These are phyloP conservation scores for Meda fulgida DNA, from an alignment of 2,797 vertebrate species.

Conservation along the genomic window DNA sequence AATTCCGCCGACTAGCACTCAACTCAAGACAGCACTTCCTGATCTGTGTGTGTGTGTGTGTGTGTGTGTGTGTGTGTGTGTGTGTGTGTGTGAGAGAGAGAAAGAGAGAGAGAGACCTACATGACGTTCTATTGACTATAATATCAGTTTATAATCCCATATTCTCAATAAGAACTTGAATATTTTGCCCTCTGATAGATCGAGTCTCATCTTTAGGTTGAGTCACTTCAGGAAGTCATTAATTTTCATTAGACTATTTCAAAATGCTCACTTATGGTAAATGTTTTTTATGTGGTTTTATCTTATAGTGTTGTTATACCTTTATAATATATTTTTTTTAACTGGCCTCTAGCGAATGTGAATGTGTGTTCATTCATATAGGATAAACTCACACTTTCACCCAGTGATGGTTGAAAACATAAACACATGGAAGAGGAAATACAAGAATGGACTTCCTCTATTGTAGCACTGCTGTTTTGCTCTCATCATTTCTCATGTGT, in stretches of 20 bases:
- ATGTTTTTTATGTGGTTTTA: neutral
- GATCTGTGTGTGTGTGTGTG: conserved; percentile 58
- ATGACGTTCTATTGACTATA: conserved; percentile 54
- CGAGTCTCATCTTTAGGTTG: neutral
- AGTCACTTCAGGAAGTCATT: neutral
- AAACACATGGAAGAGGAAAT: conserved; percentile 27
- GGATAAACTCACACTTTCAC: neutral
- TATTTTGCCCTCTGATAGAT: neutral
- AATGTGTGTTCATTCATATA: neutral
- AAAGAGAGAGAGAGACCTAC: neutral
- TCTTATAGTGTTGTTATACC: neutral
- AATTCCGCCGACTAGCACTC: conserved; percentile 54
- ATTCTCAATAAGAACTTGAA: neutral
- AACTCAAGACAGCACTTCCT: conserved; percentile 76
- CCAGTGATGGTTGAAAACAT: neutral
- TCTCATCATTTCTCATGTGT: neutral
- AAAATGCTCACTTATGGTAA: neutral
- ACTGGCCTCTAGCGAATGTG: neutral
- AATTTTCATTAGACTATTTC: neutral
- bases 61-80: conserved; percentile 53
- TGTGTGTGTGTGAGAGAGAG: conserved; percentile 27
- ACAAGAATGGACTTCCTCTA: conserved; percentile 38
- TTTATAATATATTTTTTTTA: neutral
- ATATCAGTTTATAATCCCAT: neutral
- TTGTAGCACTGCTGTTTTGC: conserved; percentile 4